Evolutionary conservation across 2,113 vertebrate genomes (phyloP), one percentile per base, ranked within the genome.

Genomic region (Dromiciops gliroides): DNA sequence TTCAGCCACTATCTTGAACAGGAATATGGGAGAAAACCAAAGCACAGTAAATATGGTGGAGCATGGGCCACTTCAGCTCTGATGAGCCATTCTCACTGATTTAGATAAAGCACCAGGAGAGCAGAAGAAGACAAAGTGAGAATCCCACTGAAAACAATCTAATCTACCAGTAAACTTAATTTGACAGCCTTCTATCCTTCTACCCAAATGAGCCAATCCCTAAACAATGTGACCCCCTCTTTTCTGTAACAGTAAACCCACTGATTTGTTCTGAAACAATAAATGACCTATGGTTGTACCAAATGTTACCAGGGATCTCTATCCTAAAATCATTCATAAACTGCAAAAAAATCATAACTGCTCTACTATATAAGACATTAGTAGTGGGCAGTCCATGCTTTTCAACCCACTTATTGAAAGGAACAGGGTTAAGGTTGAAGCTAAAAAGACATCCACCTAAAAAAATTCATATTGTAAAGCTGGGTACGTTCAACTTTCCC

Each of bases 401-500:
- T 95, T 89, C 25, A 95, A 24, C 47, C 93, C 22, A 89, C 31
- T 48, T 97, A 95, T 93, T 95, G 92, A 91, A 98, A 97, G 94
- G 48, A 96, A 93, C 37, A 67, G 60, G 4, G 0, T 75, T 75
- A 75, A 16, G 60, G 37, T 6, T 56, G 16, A 14, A 75, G 22
- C 91, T 19, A 95, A 25, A 88, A n/a, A 93, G 92, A 95, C 96
- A 94, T 89, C 95, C 97, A 95, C 91, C 94, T 97, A 98, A 98
- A 94, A 98, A 98, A 98, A 98, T 98, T 95, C 96, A 97, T 98
- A 98, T 53, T 97, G 96, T 96, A 96, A 98, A 98, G 94, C 97
- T 98, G 97, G 98, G 97, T 97, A 96, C 98, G 98, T 98, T 98
- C 98, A 99, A 98, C 98, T 98, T 98, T 98, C 98, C 98, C 98